A percentile compares a stretch with the other conserved stretches of the same genome.
phyloP scores from a whole-genome alignment of 2,888 invertebrate genomes.

The Pollenia griseotomentosa region DNA sequence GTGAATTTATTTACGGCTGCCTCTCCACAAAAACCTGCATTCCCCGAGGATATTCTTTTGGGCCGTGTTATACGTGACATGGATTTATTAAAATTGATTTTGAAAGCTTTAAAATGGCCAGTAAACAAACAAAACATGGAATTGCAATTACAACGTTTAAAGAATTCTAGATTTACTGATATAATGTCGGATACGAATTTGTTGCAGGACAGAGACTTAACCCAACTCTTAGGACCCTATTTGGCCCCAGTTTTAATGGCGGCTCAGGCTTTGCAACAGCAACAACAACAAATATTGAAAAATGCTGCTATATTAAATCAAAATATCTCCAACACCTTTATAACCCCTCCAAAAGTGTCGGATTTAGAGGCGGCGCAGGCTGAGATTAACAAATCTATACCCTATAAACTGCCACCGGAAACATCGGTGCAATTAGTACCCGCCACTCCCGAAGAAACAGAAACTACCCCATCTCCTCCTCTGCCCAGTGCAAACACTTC shows the following conservation, averaged over 20 bases:
- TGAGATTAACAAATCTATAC: conserved; percentile 78
- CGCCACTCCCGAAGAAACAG: conserved; percentile 79
- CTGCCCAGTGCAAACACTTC: conserved; percentile 12
- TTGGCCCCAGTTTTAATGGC: conserved; percentile 78
- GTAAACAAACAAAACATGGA: conserved; percentile 79
- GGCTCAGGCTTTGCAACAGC: conserved; percentile 78
- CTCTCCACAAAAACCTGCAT: conserved; percentile 63
- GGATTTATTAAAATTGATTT: conserved; percentile 82
- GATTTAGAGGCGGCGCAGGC: conserved; percentile 71
- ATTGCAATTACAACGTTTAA: conserved; percentile 81
- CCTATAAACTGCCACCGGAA: conserved; percentile 83
- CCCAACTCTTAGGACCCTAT: conserved; percentile 82
- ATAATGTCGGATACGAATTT: conserved; percentile 83
- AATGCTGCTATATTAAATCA: conserved; percentile 74
- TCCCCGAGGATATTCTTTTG: conserved; percentile 81
- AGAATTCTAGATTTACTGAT: conserved; percentile 81
- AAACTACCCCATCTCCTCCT: conserved; percentile 13
- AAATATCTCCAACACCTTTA: conserved; percentile 51
- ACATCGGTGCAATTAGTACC: conserved; percentile 83
- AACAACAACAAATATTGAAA: conserved; percentile 71
- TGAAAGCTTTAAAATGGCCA: conserved; percentile 84
- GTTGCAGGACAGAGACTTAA: conserved; percentile 82
- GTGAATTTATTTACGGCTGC: background rate
- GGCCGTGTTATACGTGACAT: conserved; percentile 83
- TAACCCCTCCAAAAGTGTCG: conserved; percentile 53